Base-by-base conservation (phyloP, 2,113 vertebrate species). In the Corydoras maculifer region DNA sequence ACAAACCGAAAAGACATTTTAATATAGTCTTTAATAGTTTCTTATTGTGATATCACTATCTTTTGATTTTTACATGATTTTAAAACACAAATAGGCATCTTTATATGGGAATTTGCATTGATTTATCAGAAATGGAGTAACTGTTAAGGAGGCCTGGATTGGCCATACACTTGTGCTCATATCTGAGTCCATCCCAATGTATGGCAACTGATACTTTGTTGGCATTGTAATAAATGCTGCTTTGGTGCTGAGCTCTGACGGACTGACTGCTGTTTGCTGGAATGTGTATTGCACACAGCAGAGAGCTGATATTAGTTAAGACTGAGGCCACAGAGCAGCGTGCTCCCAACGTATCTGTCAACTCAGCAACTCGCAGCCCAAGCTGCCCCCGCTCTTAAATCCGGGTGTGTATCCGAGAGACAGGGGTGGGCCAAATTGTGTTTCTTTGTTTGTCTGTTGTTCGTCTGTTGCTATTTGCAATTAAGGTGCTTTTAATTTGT, bases 201-300 rank as follows among this genome's bases (percentile, higher is more conserved):
- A 25, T 25, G 18, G 18, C 18, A 25, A 25, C 18, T 2, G 18
- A 25, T 25, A 25, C 18, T 25, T 25, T 25, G 18, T 25, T 25
- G 18, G 18, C 18, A 25, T 25, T 25, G 18, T 25, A 25, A 25
- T 25, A 25, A 25, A 25, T 25, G 18, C 18, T 25, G 18, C 18
- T 25, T 25, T 25, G 18, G 18, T 25, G 18, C 51, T 30, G 49
- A 77, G 70, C 62, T 72, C 70, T 85, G 78, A 75, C 78, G 77
- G 73, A 79, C 85, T 89, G 53, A 65, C 72, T 74, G 72, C 58
- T 74, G 72, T 92, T 90, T 91, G 89, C 92, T 91, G 85, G 86
- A 90, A 90, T 89, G 86, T 86, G 85, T 79, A 87, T 90, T 89
- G 90, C 87, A 78, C 88, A 83, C 79, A 79, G 83, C 81, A 77